Evolutionary conservation across 1,140 invertebrate species (phyloP), one percentile per base, ranked within the genome.

Genomic region (Rhopalosiphum maidis): DNA sequence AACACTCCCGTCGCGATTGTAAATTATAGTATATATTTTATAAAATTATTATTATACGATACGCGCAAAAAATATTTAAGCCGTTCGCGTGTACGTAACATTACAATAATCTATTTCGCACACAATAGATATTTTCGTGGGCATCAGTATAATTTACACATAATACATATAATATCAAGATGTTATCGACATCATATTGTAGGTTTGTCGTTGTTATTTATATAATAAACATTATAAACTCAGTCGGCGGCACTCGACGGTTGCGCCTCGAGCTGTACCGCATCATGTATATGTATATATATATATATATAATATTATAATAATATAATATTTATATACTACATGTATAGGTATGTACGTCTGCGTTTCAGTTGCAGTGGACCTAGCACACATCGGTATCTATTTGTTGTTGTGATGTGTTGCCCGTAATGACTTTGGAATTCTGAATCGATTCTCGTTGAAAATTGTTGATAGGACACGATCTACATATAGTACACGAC

Each of bases 221-320:
- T 77, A 68, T 15, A 9, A 60, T 60, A 55, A 41, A 41, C 2
- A 41, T 41, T 23, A 55, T 48, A 5, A n/a, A 77, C 30, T 4
- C 60, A n/a, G 60, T 35, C 15, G 60, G 60, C 60, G 60, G 30
- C 30, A 15, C 11, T 68, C 30, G 30, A 8, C 30, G 60, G 60
- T 68, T n/a, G 60, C 60, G 60, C 60, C 60, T 77, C n/a, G 60
- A 77, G 60, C 60, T 23, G 30, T 18, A n/a, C n/a, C 0, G 15
- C 9, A 60, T 30, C 55, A 30, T 30, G 60, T n/a, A 15, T 77
- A 68, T 68, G 8, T 7, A 54, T 25, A 46, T 46, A n/a, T n/a
- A n/a, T n/a, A n/a, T n/a, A 41, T 54, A 54, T 60, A n/a, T 77
- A 77, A 77, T 77, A 77, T 77, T 77, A 77, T 68, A n/a, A 77